Evolutionary conservation across 2,113 vertebrate genomes (phyloP).

Genomic region (Tenrec ecaudatus): DNA sequence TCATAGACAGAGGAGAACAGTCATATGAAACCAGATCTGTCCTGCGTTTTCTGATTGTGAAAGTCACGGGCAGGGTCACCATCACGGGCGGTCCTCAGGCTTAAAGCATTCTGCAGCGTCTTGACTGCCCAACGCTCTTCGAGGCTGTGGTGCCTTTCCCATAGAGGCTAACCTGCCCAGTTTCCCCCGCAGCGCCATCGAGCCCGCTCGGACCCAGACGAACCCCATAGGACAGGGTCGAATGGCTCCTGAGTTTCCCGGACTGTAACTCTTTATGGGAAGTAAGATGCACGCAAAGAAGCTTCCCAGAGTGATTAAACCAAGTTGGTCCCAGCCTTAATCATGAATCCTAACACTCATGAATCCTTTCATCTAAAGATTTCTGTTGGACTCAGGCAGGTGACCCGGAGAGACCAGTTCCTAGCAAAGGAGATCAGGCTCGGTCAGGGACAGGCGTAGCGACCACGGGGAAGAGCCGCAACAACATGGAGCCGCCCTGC

Average conservation of each 20-base stretch:
- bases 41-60: background rate
- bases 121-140: background rate
- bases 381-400: background rate
- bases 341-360: background rate
- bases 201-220: too few species aligned
- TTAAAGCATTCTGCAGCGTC: background rate
- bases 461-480: too few species aligned
- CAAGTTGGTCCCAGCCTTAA: background rate
- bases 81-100: background rate
- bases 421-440: too few species aligned
- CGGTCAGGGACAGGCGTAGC: too few species aligned
- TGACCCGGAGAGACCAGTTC: too few species aligned
- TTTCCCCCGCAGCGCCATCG: too few species aligned
- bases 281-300: background rate
- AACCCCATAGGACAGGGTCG: too few species aligned
- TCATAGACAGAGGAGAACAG: background rate
- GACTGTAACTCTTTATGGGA: too few species aligned
- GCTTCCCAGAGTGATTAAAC: background rate
- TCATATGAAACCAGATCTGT: background rate
- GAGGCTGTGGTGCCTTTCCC: background rate
- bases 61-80: background rate
- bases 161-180: background rate
- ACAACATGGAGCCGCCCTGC: too few species aligned
- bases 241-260: too few species aligned
- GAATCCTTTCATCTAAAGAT: background rate